Conservation (phyloP, 2,113 vertebrate species). For the Argyrosomus japonicus region DNA sequence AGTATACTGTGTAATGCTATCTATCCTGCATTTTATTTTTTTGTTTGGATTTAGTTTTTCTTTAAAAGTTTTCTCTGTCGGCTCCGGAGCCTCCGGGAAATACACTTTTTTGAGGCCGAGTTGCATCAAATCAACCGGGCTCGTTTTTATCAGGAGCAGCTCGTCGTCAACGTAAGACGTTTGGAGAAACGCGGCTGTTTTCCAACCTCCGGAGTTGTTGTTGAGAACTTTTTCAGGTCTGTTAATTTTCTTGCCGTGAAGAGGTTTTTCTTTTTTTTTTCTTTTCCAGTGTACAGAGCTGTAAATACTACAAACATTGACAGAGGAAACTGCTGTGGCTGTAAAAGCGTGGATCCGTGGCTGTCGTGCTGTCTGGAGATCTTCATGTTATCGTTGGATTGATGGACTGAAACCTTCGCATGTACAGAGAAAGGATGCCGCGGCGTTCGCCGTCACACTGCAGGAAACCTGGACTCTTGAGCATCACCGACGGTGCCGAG, state of each 20-base stretch:
- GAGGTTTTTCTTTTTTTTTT: constrained; percentile 23
- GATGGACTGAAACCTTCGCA: constrained; percentile 37
- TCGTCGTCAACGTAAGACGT: not conserved
- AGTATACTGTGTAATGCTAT: constrained; percentile 70
- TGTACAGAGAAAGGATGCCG: constrained; percentile 33
- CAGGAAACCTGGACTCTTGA: constrained; percentile 69
- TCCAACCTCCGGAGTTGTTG: not conserved
- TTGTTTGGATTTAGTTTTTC: constrained; percentile 28
- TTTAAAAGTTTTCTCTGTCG: constrained; percentile 14
- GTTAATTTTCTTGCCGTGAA: constrained; percentile 39
- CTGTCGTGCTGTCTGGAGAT: constrained; percentile 41
- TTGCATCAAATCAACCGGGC: constrained; percentile 56
- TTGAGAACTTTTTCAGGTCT: constrained; percentile 15
- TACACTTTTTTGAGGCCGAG: constrained; percentile 33
- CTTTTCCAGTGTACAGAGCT: constrained; percentile 78
- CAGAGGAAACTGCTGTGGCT: constrained; percentile 45
- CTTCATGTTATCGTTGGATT: constrained; percentile 16
- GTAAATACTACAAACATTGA: constrained; percentile 81
- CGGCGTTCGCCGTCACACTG: constrained; percentile 27
- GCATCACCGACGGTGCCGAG: constrained; percentile 75
- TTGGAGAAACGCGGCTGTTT: constrained; percentile 31
- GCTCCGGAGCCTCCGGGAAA: constrained; percentile 54
- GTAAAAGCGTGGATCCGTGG: constrained; percentile 38
- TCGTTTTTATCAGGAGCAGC: constrained; percentile 48
- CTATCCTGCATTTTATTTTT: constrained; percentile 49